phyloP scores from a whole-genome alignment of 2,797 vertebrate genomes.

The Sebastes reedi region DNA sequence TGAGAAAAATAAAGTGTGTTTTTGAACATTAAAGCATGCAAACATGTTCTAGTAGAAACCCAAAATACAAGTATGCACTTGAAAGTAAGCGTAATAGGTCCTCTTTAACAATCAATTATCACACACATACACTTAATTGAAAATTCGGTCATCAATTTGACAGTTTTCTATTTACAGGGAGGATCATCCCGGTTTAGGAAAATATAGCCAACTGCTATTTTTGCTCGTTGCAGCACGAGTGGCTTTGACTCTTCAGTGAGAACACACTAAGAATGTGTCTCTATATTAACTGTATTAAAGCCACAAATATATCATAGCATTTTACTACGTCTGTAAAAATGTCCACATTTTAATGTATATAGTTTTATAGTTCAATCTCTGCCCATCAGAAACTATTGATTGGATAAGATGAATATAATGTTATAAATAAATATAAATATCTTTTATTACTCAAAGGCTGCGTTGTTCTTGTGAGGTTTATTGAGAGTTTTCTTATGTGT shows the following conservation, averaged over 20 bases:
- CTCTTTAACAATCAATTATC: neutral
- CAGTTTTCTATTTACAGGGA: neutral
- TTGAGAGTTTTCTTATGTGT: constrained; percentile 50
- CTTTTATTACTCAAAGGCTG: constrained; percentile 61
- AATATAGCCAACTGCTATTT: neutral
- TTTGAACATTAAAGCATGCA: too few species aligned
- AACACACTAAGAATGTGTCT: neutral
- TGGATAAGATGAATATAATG: constrained; percentile 62
- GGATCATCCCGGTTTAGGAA: neutral
- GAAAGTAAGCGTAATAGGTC: too few species aligned
- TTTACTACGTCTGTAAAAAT: constrained; percentile 60
- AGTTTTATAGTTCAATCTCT: constrained; percentile 58
- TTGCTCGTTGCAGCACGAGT: neutral
- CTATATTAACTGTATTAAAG: neutral
- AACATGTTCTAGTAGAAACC: too few species aligned
- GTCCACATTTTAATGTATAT: constrained; percentile 61
- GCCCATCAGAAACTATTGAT: constrained; percentile 73
- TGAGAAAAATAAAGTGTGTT: too few species aligned
- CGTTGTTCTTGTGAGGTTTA: constrained; percentile 56
- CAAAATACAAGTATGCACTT: too few species aligned
- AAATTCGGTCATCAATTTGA: neutral
- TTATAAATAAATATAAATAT: constrained; percentile 36
- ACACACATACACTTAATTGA: neutral
- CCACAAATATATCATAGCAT: constrained; percentile 26
- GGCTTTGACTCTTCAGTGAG: neutral